Evolutionary conservation across 2,797 vertebrate genomes (phyloP).

Genomic region (Lates japonicus): DNA sequence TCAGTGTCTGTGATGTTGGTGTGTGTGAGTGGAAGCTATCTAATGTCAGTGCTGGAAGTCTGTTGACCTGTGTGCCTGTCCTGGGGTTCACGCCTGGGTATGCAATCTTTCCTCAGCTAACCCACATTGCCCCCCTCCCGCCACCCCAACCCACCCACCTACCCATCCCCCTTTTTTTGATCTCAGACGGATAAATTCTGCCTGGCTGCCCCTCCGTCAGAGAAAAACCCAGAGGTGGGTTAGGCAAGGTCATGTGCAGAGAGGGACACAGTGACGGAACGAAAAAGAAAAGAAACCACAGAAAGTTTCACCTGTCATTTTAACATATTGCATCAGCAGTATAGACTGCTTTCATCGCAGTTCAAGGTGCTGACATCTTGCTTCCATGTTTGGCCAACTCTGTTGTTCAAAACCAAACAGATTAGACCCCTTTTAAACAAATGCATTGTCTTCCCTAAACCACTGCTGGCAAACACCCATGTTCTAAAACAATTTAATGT

Average conservation of each 20-base stretch:
- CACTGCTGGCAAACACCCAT: conserved; percentile 9
- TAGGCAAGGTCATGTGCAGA: conserved; percentile 71
- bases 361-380: conserved; percentile 7
- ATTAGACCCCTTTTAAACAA: conserved; percentile 16
- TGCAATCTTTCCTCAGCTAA: conserved; percentile 73
- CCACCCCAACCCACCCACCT: conserved; percentile 14
- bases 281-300: background rate
- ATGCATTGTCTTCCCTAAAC: background rate
- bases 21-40: conserved; percentile 31
- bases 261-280: conserved; percentile 23
- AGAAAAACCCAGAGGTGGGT: conserved; percentile 72
- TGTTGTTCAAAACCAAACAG: conserved; percentile 28
- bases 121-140: conserved; percentile 41
- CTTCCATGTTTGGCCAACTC: conserved; percentile 2
- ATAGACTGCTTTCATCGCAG: conserved; percentile 29
- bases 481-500: conserved; percentile 17
- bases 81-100: conserved; percentile 76
- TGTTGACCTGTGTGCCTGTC: conserved; percentile 69
- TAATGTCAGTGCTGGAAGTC: conserved; percentile 57
- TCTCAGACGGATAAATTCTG: conserved; percentile 84
- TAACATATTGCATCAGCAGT: conserved; percentile 25
- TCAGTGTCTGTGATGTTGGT: conserved; percentile 12
- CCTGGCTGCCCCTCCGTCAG: conserved; percentile 71
- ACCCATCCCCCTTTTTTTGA: conserved; percentile 73
- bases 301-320: conserved; percentile 22